phyloP scores from a whole-genome alignment of 2,797 vertebrate species.

The Enteromius anoplus region DNA sequence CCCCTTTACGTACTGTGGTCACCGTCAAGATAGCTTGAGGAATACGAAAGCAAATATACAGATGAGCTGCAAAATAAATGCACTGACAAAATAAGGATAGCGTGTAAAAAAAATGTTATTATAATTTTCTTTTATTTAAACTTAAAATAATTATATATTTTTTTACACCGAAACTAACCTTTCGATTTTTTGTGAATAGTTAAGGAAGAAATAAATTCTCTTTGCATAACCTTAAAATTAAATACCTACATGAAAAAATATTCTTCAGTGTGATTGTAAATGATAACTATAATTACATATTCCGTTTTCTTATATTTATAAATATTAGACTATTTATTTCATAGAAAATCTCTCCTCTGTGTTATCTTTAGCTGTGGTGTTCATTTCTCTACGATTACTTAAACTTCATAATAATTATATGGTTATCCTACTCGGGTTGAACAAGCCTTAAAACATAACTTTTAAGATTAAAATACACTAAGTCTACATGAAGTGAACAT shows the following conservation, averaged over 20 bases:
- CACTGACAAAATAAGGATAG: neutral
- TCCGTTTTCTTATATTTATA: neutral
- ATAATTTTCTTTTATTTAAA: neutral
- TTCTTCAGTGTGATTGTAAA: neutral
- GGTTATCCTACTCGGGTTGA: neutral
- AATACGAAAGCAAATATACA: conserved; percentile 6
- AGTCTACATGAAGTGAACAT: neutral
- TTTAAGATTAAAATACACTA: neutral
- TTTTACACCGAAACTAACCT: neutral
- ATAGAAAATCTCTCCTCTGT: neutral
- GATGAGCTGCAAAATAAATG: neutral
- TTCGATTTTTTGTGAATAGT: neutral
- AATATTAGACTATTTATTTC: neutral
- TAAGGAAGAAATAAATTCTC: neutral
- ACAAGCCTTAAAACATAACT: neutral
- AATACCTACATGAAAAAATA: too few species aligned
- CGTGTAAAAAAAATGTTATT: neutral
- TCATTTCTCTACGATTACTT: too few species aligned
- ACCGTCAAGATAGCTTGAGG: conserved; percentile 33
- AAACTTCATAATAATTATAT: neutral
- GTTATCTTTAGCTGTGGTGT: neutral
- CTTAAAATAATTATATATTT: neutral
- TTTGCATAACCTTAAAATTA: neutral
- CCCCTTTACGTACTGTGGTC: conserved; percentile 31
- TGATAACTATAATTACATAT: neutral